Conservation (phyloP, 2,797 vertebrate species). For the Tachyglossus aculeatus region DNA sequence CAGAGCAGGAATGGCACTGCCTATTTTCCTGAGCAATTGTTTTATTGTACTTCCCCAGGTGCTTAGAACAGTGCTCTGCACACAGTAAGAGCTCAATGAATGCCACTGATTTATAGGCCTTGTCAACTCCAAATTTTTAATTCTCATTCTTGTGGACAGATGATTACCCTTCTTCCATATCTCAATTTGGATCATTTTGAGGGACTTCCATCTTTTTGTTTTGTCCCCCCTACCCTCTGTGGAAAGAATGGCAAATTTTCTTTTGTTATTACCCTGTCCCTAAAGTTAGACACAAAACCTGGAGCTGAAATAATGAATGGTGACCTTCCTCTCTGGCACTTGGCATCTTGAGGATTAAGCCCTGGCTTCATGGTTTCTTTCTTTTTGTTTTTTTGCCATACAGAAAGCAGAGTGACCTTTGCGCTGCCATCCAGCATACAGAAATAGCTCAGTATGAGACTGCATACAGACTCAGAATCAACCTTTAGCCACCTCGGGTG, state of each 20-base stretch:
- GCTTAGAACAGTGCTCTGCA: too few relatives aligned
- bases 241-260: not conserved
- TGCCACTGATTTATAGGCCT: not conserved
- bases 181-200: not conserved
- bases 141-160: not conserved
- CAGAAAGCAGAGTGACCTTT: slow-evolving; percentile 19
- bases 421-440: slow-evolving; percentile 14
- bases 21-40: too few relatives aligned
- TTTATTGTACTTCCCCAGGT: too few relatives aligned
- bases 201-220: not conserved
- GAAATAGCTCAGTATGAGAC: not conserved
- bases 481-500: not conserved
- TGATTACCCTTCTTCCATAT: slow-evolving; percentile 1
- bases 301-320: slow-evolving; percentile 18
- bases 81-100: too few relatives aligned
- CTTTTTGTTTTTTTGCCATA: slow-evolving; percentile 30
- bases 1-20: too few relatives aligned
- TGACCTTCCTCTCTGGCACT: slow-evolving; percentile 11
- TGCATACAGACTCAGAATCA: not conserved
- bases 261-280: slow-evolving; percentile 8
- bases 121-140: not conserved
- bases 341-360: slow-evolving; percentile 10
- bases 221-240: not conserved
- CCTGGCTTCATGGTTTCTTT: too few relatives aligned
- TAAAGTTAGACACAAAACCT: slow-evolving; percentile 3